phyloP scores from a whole-genome alignment of 92 coral and sea anemone genomes.

The Bergia sp. region DNA sequence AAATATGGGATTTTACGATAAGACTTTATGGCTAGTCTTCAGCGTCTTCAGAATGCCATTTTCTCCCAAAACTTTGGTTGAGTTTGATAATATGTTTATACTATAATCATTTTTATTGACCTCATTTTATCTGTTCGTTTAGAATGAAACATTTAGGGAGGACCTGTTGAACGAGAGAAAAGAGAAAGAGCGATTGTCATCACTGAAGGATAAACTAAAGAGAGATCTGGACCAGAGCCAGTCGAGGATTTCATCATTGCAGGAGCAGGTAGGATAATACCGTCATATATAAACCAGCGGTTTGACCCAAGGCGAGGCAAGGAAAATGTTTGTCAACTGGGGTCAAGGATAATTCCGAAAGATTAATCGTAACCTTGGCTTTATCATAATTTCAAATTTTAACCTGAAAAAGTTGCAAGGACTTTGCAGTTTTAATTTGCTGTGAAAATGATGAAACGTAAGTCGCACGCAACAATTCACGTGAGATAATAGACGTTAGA shows the following conservation, averaged over 20 bases:
- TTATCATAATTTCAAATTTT: neutral
- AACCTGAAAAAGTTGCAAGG: neutral
- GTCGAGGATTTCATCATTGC: slow-evolving; percentile 92
- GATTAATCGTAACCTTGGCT: neutral
- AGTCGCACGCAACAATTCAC: too few species aligned
- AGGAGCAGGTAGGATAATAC: slow-evolving; percentile 79
- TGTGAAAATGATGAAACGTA: too few species aligned
- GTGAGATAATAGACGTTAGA: too few species aligned
- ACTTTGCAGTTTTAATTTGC: too few species aligned
- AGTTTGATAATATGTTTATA: too few species aligned
- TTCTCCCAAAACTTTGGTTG: neutral
- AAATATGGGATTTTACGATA: too few species aligned
- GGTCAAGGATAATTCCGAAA: slow-evolving; percentile 7
- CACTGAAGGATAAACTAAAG: slow-evolving; percentile 93
- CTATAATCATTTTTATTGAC: neutral
- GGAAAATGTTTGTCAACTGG: slow-evolving; percentile 11
- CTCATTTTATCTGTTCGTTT: neutral
- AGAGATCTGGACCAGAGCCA: slow-evolving; percentile 90
- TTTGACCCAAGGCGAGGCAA: neutral
- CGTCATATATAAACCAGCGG: neutral
- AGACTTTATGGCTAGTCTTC: too few species aligned
- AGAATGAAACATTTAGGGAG: slow-evolving; percentile 89
- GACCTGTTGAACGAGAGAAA: slow-evolving; percentile 90
- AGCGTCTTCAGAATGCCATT: too few species aligned
- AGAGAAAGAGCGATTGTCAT: slow-evolving; percentile 88